A percentile compares a stretch with the other conserved stretches of the same genome.
phyloP scores from a whole-genome alignment of 2,113 vertebrate genomes.

The Telmatochromis sp. region DNA sequence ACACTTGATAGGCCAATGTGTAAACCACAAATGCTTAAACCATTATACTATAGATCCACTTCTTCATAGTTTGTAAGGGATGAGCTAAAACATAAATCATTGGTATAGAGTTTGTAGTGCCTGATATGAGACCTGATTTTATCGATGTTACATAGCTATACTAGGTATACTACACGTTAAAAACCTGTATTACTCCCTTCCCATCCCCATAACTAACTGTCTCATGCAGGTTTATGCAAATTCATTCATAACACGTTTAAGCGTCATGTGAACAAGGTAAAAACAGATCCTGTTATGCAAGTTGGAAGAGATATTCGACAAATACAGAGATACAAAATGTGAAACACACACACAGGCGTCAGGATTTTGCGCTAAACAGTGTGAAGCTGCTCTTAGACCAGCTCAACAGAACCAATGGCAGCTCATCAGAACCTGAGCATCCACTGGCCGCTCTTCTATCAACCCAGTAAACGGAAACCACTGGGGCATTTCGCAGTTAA shows the following conservation, averaged over 20 bases:
- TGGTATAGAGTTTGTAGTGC: background rate
- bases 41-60: background rate
- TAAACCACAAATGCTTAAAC: background rate
- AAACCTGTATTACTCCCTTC: background rate
- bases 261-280: background rate
- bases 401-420: slow-evolving; percentile 12
- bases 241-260: background rate
- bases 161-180: background rate
- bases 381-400: slow-evolving; percentile 13
- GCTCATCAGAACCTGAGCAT: background rate
- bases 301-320: background rate
- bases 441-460: slow-evolving; percentile 10
- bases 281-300: background rate
- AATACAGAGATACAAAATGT: background rate
- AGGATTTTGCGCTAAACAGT: background rate
- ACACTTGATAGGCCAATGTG: background rate
- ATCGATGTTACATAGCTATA: background rate
- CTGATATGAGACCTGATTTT: background rate
- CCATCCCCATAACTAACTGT: background rate
- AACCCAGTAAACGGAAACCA: slow-evolving; percentile 36
- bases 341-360: background rate
- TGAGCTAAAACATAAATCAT: background rate
- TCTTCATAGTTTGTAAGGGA: background rate
- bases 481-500: slow-evolving; percentile 41
- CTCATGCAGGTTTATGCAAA: background rate